phyloP scores from a whole-genome alignment of 2,797 vertebrate genomes.

The Thaleichthys pacificus region DNA sequence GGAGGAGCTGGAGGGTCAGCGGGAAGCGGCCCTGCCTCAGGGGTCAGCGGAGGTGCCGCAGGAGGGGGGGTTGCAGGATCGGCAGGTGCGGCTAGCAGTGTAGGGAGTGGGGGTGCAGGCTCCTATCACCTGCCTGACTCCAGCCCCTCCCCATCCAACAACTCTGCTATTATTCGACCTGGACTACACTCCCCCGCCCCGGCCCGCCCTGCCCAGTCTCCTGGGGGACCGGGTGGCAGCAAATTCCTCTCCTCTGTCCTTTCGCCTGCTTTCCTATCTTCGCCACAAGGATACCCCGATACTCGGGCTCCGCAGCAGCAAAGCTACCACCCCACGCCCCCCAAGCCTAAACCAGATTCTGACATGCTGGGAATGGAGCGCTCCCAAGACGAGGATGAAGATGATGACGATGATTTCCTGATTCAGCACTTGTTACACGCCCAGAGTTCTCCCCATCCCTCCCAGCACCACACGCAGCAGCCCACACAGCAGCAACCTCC shows the following conservation, averaged over 20 bases:
- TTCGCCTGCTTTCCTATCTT: constrained; percentile 82
- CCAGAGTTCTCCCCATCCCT: constrained; percentile 76
- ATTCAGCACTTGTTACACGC: constrained; percentile 88
- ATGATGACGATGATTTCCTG: constrained; percentile 81
- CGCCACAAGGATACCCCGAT: constrained; percentile 74
- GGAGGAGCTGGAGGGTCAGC: constrained; percentile 55
- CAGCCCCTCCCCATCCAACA: constrained; percentile 80
- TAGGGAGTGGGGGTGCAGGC: constrained; percentile 53
- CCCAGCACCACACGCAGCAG: constrained; percentile 65
- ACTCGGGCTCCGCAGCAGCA: constrained; percentile 64
- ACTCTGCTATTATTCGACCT: constrained; percentile 76
- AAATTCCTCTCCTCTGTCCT: constrained; percentile 85
- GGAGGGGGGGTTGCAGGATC: constrained; percentile 47
- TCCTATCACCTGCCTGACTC: constrained; percentile 78
- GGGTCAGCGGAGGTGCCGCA: constrained; percentile 47
- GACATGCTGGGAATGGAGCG: constrained; percentile 73
- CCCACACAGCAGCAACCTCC: constrained; percentile 67
- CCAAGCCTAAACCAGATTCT: constrained; percentile 73
- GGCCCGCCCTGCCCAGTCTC: constrained; percentile 69
- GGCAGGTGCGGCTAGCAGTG: constrained; percentile 50
- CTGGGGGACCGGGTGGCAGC: constrained; percentile 68
- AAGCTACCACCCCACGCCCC: constrained; percentile 71
- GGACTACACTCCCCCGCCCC: constrained; percentile 83
- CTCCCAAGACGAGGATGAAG: constrained; percentile 69
- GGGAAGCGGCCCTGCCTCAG: constrained; percentile 55